Base-by-base conservation (phyloP, 1,140 invertebrate genomes). In the Pinna nobilis region DNA sequence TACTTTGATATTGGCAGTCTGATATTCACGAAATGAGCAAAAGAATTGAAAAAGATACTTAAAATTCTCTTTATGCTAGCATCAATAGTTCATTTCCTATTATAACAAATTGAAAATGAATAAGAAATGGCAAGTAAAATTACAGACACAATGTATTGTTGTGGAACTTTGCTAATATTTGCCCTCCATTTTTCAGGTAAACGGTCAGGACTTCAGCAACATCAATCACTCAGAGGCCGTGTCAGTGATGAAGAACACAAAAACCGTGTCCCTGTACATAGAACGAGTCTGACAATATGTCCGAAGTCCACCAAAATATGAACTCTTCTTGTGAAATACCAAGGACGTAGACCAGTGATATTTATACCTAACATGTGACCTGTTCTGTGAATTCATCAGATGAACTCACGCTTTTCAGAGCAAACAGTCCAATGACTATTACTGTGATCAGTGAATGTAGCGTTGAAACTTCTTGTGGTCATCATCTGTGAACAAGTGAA, bases 141-240 rank as follows among this genome's bases (percentile, higher is more conserved):
- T 23, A 37, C 23, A 33, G 28, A 47, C 9, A 49, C n/a, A 33
- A 9, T 73, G 51, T 61, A 20, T 11, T 23, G 11, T 71, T 59
- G 23, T 74, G 28, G 60, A 32, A n/a, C n/a, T n/a, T n/a, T n/a
- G n/a, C n/a, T n/a, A n/a, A n/a, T n/a, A n/a, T n/a, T n/a, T n/a
- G n/a, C n/a, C n/a, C n/a, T n/a, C 47, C 63, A 2, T 71, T 59
- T 77, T 79, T 0, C 73, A 86, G 85, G 83, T 84, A 28, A 83
- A 85, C 69, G 81, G 84, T 13, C 63, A 80, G n/a, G 81, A 86
- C 57, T 87, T 87, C 60, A 78, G 69, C 20, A 66, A 55, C 30
- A 80, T 86, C 30, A 74, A 84, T 25, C 85, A 87, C 53, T 60
- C 67, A 23, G 44, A 78, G 11, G 85, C 85, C 37, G 85, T 87